Conservation (phyloP, 2,797 vertebrate genomes). For the Octomys mimax region DNA sequence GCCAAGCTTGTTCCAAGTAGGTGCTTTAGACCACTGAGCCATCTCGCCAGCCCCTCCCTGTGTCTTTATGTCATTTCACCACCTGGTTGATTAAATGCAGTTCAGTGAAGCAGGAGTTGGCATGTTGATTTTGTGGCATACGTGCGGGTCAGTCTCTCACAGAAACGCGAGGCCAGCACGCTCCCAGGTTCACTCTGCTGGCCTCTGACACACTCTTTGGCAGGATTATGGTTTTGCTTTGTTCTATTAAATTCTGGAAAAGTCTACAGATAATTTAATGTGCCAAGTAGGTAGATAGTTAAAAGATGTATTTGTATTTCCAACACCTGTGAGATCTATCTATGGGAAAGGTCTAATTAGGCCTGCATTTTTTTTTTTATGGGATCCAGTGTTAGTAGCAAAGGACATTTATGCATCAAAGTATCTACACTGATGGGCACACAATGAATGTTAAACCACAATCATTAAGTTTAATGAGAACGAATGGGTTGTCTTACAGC, state of each 20-base stretch:
- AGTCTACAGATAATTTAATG: conserved; percentile 41
- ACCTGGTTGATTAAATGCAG: background rate
- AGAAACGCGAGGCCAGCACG: background rate
- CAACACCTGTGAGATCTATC: conserved; percentile 41
- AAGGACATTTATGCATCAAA: conserved; percentile 47
- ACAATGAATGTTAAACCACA: conserved; percentile 61
- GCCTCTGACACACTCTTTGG: background rate
- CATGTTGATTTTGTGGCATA: background rate
- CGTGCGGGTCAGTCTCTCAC: background rate
- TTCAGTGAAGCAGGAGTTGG: background rate
- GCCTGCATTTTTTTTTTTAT: background rate
- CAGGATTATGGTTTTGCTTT: conserved; percentile 46
- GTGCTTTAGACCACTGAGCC: no score
- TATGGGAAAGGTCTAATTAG: conserved; percentile 46
- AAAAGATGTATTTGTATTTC: conserved; percentile 40
- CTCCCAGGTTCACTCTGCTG: background rate
- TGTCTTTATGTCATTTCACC: background rate
- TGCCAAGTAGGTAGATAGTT: conserved; percentile 4
- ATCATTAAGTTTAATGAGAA: conserved; percentile 62
- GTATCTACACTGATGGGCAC: conserved; percentile 11
- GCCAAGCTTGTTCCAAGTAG: no score
- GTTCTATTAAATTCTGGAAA: conserved; percentile 56
- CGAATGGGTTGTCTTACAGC: conserved; percentile 12
- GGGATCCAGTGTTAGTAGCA: conserved; percentile 24
- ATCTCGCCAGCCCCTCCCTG: no score